Evolutionary conservation across 2,113 vertebrate genomes (phyloP).

Genomic region (Gobius niger): DNA sequence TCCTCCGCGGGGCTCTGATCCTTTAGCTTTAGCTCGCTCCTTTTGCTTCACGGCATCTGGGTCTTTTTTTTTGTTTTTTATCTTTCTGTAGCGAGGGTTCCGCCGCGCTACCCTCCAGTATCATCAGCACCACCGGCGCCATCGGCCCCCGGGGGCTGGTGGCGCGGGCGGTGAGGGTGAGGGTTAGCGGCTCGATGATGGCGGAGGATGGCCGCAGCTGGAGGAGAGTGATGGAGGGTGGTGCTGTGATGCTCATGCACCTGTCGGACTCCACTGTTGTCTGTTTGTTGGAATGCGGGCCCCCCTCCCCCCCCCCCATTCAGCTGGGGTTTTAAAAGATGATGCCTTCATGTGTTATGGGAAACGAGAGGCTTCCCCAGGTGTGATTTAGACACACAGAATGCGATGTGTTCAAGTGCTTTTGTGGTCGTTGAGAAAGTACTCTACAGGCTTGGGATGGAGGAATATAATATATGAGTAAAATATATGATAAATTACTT

Average conservation of each 20-base stretch:
- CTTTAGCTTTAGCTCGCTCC: constrained; percentile 37
- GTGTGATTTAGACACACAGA: too few species aligned
- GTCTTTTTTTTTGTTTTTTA: background rate
- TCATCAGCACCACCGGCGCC: too few species aligned
- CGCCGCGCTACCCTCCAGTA: too few species aligned
- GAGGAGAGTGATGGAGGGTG: constrained; percentile 10
- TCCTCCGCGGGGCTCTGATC: background rate
- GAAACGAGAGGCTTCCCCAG: too few species aligned
- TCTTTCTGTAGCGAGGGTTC: background rate
- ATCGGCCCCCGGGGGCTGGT: background rate
- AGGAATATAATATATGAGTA: too few species aligned
- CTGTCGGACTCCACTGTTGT: constrained; percentile 51
- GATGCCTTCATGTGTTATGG: too few species aligned
- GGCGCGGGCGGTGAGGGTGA: background rate
- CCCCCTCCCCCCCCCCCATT: background rate
- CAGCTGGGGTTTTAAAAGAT: too few species aligned
- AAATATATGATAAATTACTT: too few species aligned
- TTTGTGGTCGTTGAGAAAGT: too few species aligned
- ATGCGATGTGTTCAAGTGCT: too few species aligned
- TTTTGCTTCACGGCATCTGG: constrained; percentile 14
- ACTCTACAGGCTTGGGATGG: too few species aligned
- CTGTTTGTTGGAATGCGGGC: constrained; percentile 49
- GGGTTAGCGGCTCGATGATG: background rate
- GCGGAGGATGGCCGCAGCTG: constrained; percentile 17
- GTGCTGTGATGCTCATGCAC: constrained; percentile 57